A percentile compares a stretch with the other conserved stretches of the same genome.
Evolutionary conservation across 2,113 vertebrate species (phyloP).

Genomic region (Opisthocomus hoazin): DNA sequence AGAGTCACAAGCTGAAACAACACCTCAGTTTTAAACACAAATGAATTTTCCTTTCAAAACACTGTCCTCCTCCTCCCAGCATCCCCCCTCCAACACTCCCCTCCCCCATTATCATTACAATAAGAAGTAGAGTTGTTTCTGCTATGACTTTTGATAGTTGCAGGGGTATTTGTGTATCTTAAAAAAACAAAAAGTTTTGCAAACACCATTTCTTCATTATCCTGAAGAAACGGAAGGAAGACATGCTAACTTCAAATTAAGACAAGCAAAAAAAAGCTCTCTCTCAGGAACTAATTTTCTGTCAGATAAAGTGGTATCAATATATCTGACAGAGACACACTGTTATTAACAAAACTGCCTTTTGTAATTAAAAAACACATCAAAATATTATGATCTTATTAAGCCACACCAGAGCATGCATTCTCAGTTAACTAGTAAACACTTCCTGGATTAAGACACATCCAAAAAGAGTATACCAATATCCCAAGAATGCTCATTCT

Average conservation of each 20-base stretch:
- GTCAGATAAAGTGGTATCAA: neutral
- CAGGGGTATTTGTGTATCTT: conserved; percentile 3
- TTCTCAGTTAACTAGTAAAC: conserved; percentile 54
- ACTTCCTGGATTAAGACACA: conserved; percentile 35
- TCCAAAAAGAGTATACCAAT: conserved; percentile 54
- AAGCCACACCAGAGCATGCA: conserved; percentile 61
- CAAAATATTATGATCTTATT: neutral
- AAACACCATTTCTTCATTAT: conserved; percentile 18
- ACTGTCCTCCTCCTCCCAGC: neutral
- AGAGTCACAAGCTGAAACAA: conserved; percentile 50
- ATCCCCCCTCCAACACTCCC: too few relatives aligned
- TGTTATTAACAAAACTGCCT: neutral
- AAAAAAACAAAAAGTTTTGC: neutral
- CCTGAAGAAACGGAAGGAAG: conserved; percentile 18
- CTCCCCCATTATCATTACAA: neutral
- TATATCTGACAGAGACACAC: neutral
- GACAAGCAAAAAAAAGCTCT: conserved; percentile 28
- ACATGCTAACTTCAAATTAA: conserved; percentile 37
- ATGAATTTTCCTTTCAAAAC: neutral
- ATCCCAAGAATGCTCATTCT: conserved; percentile 42
- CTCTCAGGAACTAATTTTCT: neutral
- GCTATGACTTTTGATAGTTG: conserved; percentile 26
- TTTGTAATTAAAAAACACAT: neutral
- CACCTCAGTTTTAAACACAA: neutral
- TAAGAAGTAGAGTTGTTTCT: conserved; percentile 22